A percentile compares a stretch with the other conserved stretches of the same genome.
These are phyloP conservation scores for Cacatua alba DNA, from an alignment of 2,113 vertebrate genomes.

Conservation along the genomic window DNA sequence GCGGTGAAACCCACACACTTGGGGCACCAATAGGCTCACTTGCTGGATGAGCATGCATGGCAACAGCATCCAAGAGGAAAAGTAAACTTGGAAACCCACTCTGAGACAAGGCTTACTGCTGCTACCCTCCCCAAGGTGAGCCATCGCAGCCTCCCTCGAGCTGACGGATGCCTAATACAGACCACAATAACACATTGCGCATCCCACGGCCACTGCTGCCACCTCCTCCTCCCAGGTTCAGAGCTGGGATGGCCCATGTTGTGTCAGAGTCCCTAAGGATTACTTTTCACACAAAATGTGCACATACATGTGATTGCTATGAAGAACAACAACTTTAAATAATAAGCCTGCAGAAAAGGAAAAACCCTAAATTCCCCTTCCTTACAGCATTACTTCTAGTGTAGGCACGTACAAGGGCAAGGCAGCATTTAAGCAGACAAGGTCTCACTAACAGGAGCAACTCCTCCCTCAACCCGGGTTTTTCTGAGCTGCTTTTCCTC, in stretches of 20 bases:
- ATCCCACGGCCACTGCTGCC: not conserved
- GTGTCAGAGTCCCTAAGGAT: not conserved
- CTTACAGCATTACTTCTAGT: not conserved
- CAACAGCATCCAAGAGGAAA: not conserved
- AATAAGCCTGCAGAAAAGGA: not conserved
- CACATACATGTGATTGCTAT: not conserved
- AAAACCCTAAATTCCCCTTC: not conserved
- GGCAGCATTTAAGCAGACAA: not conserved
- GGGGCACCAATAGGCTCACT: fast-evolving
- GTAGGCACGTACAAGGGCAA: not conserved
- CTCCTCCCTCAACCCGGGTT: not conserved
- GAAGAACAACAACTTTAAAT: slow-evolving; percentile 31
- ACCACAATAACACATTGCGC: not conserved
- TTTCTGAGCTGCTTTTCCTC: slow-evolving; percentile 47
- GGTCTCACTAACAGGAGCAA: not conserved
- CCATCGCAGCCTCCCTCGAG: fast-evolving
- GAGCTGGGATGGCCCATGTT: not conserved
- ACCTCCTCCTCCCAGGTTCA: not conserved
- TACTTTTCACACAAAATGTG: not conserved
- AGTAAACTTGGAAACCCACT: not conserved
- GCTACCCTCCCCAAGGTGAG: not conserved
- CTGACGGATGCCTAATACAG: not conserved
- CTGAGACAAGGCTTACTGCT: not conserved
- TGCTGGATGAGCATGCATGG: not conserved
- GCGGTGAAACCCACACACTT: fast-evolving